Evolutionary conservation across 37 sponge, comb jelly and placozoan species (phyloP).

Genomic region (Geodia barretti): DNA sequence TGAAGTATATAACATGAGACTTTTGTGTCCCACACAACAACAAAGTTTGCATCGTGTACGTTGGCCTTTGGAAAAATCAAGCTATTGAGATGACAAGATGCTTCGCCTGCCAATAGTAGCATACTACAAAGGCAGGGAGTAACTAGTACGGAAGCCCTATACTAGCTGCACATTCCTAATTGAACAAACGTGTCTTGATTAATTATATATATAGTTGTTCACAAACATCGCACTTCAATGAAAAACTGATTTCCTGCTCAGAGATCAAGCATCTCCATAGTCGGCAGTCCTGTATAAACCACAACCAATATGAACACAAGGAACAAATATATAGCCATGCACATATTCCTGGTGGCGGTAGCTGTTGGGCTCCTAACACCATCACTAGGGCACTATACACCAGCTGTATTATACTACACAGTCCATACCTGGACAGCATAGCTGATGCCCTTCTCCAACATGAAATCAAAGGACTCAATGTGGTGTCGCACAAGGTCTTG

Average conservation of each 20-base stretch:
- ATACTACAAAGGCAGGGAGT: slow-evolving; percentile 26
- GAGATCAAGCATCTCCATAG: slow-evolving; percentile 59
- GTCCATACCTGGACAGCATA: slow-evolving; percentile 88
- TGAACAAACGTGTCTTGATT: not conserved
- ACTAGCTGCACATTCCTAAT: not conserved
- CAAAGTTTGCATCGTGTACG: too few species aligned
- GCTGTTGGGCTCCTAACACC: too few species aligned
- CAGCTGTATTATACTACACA: too few species aligned
- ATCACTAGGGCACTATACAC: too few species aligned
- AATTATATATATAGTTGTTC: not conserved
- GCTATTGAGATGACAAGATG: too few species aligned
- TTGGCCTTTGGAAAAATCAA: too few species aligned
- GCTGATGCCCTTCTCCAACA: slow-evolving; percentile 74
- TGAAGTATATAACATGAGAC: too few species aligned
- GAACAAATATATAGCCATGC: too few species aligned
- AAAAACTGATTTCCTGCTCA: not conserved
- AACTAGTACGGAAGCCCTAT: not conserved
- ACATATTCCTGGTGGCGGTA: too few species aligned
- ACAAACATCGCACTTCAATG: not conserved
- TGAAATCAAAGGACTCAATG: slow-evolving; percentile 89
- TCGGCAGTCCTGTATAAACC: slow-evolving; percentile 11
- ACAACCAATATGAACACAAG: too few species aligned
- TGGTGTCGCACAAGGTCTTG: slow-evolving; percentile 83
- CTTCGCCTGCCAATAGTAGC: slow-evolving; percentile 69
- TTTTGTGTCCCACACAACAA: too few species aligned